These are phyloP conservation scores for Urocolius indicus DNA, from an alignment of 2,113 vertebrate genomes.

Conservation along the genomic window DNA sequence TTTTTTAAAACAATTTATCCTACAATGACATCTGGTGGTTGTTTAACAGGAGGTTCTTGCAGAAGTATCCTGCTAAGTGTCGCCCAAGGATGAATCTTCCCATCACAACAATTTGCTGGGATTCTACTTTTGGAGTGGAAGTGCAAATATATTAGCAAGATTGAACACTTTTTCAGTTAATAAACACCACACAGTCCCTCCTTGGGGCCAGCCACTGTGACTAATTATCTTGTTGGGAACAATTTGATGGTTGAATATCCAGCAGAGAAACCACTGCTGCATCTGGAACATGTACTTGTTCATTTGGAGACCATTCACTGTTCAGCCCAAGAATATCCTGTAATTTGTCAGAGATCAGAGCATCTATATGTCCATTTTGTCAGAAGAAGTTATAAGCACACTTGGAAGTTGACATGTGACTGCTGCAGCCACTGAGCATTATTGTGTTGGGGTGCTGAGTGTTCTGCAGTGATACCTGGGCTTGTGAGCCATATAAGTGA, in stretches of 20 bases:
- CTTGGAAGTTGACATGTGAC: fast-evolving
- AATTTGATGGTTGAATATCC: neutral
- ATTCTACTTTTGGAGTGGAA: neutral
- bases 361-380: fast-evolving
- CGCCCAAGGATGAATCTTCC: neutral
- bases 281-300: neutral
- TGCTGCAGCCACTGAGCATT: neutral
- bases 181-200: neutral
- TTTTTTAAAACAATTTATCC: constrained; percentile 21
- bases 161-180: neutral
- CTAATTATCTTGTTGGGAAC: neutral
- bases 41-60: neutral
- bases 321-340: neutral
- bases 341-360: neutral
- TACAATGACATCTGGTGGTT: constrained; percentile 76
- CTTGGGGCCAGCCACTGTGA: neutral
- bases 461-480: neutral
- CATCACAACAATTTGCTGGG: fast-evolving
- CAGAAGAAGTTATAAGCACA: neutral
- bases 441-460: neutral
- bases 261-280: neutral
- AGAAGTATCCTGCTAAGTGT: neutral
- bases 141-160: neutral
- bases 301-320: neutral
- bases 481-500: neutral